These are phyloP conservation scores for Limenitis arthemis DNA, from an alignment of 2,888 invertebrate genomes.

Conservation along the genomic window DNA sequence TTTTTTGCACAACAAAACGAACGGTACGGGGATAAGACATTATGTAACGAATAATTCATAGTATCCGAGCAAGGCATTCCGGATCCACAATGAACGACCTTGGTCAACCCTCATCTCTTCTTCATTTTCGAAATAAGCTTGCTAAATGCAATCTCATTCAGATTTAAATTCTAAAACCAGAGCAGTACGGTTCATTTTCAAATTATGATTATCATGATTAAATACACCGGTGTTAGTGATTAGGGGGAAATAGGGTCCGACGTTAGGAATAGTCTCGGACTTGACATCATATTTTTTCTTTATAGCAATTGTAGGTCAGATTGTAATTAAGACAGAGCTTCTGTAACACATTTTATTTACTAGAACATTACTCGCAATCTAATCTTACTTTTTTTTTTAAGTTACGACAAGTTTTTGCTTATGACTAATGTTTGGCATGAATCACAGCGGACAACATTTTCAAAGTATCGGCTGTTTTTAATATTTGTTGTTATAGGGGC, in stretches of 20 bases:
- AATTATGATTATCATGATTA: slow-evolving; percentile 7
- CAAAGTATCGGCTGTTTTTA: too few species aligned
- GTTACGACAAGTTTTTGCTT: too few species aligned
- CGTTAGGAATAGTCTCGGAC: slow-evolving; percentile 12
- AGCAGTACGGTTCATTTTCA: slow-evolving; percentile 4
- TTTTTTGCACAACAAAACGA: too few species aligned
- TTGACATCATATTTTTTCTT: too few species aligned
- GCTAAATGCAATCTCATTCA: slow-evolving; percentile 2
- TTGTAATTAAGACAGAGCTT: too few species aligned
- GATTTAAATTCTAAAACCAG: slow-evolving; percentile 13
- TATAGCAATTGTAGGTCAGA: too few species aligned
- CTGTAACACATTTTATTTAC: too few species aligned
- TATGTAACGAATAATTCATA: slow-evolving; percentile 11
- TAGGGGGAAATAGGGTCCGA: slow-evolving; percentile 14
- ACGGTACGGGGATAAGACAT: slow-evolving; percentile 2
- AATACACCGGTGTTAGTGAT: slow-evolving; percentile 23
- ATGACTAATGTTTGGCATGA: too few species aligned
- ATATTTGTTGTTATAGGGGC: too few species aligned
- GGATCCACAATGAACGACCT: slow-evolving; percentile 59
- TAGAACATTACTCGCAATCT: too few species aligned
- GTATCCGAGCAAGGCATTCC: slow-evolving; percentile 24
- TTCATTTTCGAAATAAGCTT: slow-evolving; percentile 9
- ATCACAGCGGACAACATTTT: too few species aligned
- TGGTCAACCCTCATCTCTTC: slow-evolving; percentile 53
- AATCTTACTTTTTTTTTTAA: too few species aligned